phyloP scores from a whole-genome alignment of 2,888 invertebrate genomes.

The Agrilus mali region DNA sequence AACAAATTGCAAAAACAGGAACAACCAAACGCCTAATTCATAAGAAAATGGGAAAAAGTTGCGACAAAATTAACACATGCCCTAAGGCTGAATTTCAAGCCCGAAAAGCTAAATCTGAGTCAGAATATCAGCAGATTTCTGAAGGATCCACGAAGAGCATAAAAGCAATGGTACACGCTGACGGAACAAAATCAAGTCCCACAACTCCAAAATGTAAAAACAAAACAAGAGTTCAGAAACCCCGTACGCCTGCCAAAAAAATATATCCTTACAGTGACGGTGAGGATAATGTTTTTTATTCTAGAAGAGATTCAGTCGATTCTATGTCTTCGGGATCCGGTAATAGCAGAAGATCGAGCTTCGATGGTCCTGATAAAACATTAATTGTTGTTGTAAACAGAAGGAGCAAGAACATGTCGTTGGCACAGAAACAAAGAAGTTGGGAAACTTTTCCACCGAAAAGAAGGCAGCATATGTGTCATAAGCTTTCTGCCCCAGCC shows the following conservation, averaged over 20 bases:
- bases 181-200: slow-evolving; percentile 28
- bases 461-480: slow-evolving; percentile 30
- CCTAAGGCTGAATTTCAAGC: slow-evolving; percentile 21
- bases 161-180: slow-evolving; percentile 39
- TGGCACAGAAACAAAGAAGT: slow-evolving; percentile 47
- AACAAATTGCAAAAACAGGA: slow-evolving; percentile 25
- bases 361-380: slow-evolving; percentile 38
- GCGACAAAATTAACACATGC: slow-evolving; percentile 32
- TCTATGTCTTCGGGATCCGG: slow-evolving; percentile 38
- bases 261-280: slow-evolving; percentile 44
- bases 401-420: slow-evolving; percentile 29
- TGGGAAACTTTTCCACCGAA: slow-evolving; percentile 52
- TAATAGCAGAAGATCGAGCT: slow-evolving; percentile 40
- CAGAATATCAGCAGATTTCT: slow-evolving; percentile 42
- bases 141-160: slow-evolving; percentile 41
- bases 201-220: slow-evolving; percentile 30
- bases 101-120: slow-evolving; percentile 28
- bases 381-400: slow-evolving; percentile 40
- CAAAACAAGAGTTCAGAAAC: slow-evolving; percentile 21
- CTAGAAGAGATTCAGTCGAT: slow-evolving; percentile 39
- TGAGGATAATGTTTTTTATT: slow-evolving; percentile 42
- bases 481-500: slow-evolving; percentile 23
- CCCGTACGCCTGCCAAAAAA: slow-evolving; percentile 23
- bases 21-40: slow-evolving; percentile 30
- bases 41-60: slow-evolving; percentile 35